These are phyloP conservation scores for Lucilia sericata DNA, from an alignment of 1,140 invertebrate genomes.

Conservation along the genomic window DNA sequence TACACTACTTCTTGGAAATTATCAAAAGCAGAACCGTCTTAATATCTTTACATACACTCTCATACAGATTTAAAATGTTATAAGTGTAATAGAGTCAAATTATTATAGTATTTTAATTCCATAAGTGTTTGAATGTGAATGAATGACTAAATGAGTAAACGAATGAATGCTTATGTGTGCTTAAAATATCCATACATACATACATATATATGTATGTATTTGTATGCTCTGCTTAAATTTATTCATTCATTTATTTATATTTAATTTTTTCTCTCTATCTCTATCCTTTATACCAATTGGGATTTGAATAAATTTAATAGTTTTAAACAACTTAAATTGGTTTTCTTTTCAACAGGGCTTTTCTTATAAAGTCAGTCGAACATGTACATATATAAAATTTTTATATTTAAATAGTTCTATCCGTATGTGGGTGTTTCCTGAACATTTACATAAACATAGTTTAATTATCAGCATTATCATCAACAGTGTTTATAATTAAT, in stretches of 20 bases:
- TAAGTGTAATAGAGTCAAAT: slow-evolving; percentile 36
- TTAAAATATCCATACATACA: background rate
- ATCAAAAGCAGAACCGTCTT: too few relatives aligned
- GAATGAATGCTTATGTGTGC: background rate
- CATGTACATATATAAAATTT: background rate
- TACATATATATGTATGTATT: background rate
- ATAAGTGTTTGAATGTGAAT: background rate
- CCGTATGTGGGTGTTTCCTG: slow-evolving; percentile 18
- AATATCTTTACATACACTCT: background rate
- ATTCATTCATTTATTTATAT: background rate
- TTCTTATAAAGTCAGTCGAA: background rate
- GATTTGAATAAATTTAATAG: background rate
- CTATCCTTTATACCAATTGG: background rate
- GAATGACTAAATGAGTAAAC: background rate
- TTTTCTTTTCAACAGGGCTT: background rate
- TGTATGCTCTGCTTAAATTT: background rate
- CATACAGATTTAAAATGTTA: background rate
- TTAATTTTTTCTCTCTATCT: background rate
- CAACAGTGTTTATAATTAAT: slow-evolving; percentile 54
- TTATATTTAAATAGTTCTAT: too few relatives aligned
- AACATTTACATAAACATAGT: background rate
- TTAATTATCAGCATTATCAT: background rate
- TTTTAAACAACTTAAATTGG: background rate
- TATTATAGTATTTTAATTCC: slow-evolving; percentile 29
- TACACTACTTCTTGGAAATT: too few relatives aligned